Evolutionary conservation across 1,140 invertebrate genomes (phyloP).

Genomic region (Micrasema minimum): DNA sequence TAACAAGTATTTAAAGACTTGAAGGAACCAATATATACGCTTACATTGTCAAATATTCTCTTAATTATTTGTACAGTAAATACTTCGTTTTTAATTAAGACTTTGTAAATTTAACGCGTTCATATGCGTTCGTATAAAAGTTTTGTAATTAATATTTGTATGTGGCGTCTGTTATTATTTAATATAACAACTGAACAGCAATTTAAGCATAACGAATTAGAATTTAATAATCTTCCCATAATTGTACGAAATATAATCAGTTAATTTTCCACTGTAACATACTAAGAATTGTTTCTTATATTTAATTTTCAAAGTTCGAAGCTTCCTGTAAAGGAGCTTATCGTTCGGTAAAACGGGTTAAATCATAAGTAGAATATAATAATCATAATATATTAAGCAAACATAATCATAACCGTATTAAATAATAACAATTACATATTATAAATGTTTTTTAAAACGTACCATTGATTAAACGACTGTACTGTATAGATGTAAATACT

Average conservation of each 20-base stretch:
- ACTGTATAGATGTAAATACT: neutral
- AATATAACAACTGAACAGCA: constrained; percentile 46
- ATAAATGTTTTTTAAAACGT: neutral
- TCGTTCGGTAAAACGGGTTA: constrained; percentile 38
- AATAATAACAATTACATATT: neutral
- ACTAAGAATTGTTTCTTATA: constrained; percentile 25
- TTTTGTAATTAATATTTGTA: constrained; percentile 44
- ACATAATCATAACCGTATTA: constrained; percentile 1
- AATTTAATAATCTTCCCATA: constrained; percentile 24
- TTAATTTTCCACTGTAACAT: constrained; percentile 7
- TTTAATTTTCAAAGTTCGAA: constrained; percentile 30
- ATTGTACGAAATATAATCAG: neutral
- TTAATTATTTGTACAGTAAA: constrained; percentile 15
- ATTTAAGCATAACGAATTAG: constrained; percentile 48
- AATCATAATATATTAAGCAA: neutral
- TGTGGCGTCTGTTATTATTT: constrained; percentile 52
- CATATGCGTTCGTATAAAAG: constrained; percentile 47
- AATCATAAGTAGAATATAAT: constrained; percentile 20
- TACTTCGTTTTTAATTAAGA: neutral
- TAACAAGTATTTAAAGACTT: constrained; percentile 28
- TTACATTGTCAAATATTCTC: constrained; percentile 28
- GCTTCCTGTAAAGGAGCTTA: constrained; percentile 27
- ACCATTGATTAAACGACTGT: constrained; percentile 3
- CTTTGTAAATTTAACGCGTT: constrained; percentile 24
- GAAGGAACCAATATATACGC: constrained; percentile 39